Percentiles rank a stretch among this genome's conserved stretches.
phyloP scores from a whole-genome alignment of 2,888 invertebrate species.

The Strigamia crassipes region DNA sequence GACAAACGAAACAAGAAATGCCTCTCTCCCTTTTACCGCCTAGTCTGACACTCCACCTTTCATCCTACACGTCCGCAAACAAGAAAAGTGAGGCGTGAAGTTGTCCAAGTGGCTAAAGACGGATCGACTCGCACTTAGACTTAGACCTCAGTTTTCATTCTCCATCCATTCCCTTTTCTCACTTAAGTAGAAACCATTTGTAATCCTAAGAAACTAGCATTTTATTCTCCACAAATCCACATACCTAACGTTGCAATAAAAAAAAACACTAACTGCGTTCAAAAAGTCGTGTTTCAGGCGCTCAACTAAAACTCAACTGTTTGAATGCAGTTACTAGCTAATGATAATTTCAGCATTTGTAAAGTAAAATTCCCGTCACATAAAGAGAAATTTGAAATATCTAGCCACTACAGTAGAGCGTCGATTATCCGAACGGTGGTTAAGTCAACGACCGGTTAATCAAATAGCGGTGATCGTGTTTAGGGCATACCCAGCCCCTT shows the following conservation, averaged over 20 bases:
- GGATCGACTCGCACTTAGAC: conserved; percentile 31
- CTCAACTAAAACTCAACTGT: too few species aligned
- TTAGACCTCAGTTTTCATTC: neutral
- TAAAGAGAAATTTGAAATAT: too few species aligned
- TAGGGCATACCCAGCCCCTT: too few species aligned
- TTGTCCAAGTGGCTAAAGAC: conserved; percentile 35
- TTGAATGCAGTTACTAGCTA: too few species aligned
- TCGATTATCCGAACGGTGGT: too few species aligned
- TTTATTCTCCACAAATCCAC: neutral
- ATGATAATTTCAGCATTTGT: neutral
- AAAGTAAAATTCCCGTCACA: neutral
- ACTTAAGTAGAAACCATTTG: neutral
- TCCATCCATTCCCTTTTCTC: neutral
- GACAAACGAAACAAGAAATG: conserved; percentile 37
- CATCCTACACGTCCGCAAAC: conserved; percentile 32
- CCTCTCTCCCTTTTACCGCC: conserved; percentile 5
- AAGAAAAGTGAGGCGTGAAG: conserved; percentile 32
- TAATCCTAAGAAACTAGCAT: neutral
- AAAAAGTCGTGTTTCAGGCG: too few species aligned
- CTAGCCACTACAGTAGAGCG: too few species aligned
- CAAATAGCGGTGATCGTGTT: too few species aligned
- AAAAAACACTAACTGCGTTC: neutral
- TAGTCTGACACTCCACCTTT: neutral
- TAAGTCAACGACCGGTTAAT: too few species aligned
- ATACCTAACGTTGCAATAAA: neutral